phyloP scores from a whole-genome alignment of 1,140 invertebrate genomes.

The Helicoverpa armigera region DNA sequence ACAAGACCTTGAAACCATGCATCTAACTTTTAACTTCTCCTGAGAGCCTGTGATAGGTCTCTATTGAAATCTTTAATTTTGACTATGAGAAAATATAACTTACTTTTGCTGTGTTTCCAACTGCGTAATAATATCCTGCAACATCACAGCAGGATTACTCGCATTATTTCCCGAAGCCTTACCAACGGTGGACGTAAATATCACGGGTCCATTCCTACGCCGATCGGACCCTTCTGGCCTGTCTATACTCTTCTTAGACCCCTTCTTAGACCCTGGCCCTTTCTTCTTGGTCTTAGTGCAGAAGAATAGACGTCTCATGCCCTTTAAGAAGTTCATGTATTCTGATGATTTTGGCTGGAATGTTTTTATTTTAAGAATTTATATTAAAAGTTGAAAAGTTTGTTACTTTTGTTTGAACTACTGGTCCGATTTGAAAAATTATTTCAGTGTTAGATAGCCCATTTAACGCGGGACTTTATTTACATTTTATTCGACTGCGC shows the following conservation, averaged over 20 bases:
- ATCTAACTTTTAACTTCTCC: too few species aligned
- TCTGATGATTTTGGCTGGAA: constrained; percentile 72
- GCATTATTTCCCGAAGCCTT: constrained; percentile 80
- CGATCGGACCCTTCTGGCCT: constrained; percentile 48
- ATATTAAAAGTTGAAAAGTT: neutral
- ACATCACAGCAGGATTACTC: constrained; percentile 80
- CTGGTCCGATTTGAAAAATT: too few species aligned
- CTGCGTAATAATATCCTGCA: constrained; percentile 88
- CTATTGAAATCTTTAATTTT: too few species aligned
- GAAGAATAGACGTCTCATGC: constrained; percentile 78
- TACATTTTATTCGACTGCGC: too few species aligned
- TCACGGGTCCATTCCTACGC: constrained; percentile 67
- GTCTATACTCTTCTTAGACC: constrained; percentile 59
- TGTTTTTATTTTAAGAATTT: neutral
- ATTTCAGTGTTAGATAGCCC: too few species aligned
- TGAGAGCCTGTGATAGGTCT: too few species aligned
- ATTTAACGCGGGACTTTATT: too few species aligned
- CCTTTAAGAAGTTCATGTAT: constrained; percentile 77
- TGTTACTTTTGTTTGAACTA: neutral
- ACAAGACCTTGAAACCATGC: too few species aligned
- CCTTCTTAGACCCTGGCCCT: constrained; percentile 62
- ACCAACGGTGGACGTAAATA: constrained; percentile 84
- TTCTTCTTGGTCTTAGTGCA: constrained; percentile 81
- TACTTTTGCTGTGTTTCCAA: constrained; percentile 88
- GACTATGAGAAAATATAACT: constrained; percentile 39